Evolutionary conservation across 64 coral and sea anemone genomes (phyloP), one percentile per base, ranked within the genome.

Genomic region (Montipora efflorescens): DNA sequence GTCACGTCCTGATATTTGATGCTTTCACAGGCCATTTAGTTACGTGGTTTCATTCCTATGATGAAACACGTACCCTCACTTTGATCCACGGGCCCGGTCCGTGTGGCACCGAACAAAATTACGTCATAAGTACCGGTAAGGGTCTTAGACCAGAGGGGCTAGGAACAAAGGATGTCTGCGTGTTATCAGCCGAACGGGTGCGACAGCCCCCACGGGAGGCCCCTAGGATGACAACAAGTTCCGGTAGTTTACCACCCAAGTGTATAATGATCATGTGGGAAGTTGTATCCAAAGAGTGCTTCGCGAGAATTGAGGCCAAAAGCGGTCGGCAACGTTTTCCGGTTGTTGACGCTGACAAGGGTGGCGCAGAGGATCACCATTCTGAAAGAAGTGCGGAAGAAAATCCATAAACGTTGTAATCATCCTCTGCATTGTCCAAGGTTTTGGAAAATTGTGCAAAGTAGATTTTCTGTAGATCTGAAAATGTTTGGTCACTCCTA

Each of bases 71-170:
- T 15, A 99, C 88, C 7, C 79, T 99, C 6, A 89, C 97, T 7
- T 45, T 93, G 28, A 84, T 92, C 46, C 23, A 85, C 77, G 94
- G 89, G 12, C 95, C 92, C 47, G 97, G 94, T 47, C 94, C 94
- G 20, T 96, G 92, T 50, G 81, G 81, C 50, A 94, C 91, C 1
- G 97, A 99, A 75, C 94, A 96, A 51, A 90, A 82, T 36, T 99
- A 91, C 50, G 95, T 99, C 6, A 89, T 99, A 74, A 96, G 92
- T 50, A 96, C 97, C 15, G 97, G 97, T 48, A 94, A 95, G 75
- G 91, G 83, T 5, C 12, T 99, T 19, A 72, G 91, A 3, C 46
- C 69, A 15, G 92, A 97, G 4, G 95, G 95, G 1, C 70, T 97
- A 1, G 90, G 95, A 9, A 72, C 92, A 47, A 70, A 90, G 47